A percentile compares a stretch with the other conserved stretches of the same genome.
These are phyloP conservation scores for Lithobates sylvaticus DNA, from an alignment of 2,797 vertebrate species.

Conservation along the genomic window DNA sequence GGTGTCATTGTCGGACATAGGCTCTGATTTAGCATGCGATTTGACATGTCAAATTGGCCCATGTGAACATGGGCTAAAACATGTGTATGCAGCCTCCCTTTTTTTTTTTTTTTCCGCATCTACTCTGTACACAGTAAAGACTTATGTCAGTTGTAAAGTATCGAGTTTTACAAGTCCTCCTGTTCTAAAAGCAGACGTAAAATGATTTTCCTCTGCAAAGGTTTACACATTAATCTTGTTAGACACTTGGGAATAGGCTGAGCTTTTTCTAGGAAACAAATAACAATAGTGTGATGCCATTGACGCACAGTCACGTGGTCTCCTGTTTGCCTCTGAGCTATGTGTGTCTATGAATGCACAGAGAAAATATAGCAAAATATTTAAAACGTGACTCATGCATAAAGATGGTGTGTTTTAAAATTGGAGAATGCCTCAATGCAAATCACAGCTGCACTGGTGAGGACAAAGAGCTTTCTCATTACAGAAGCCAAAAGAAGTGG, in stretches of 20 bases:
- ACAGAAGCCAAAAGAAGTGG: conserved; percentile 4
- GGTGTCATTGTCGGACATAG: no score
- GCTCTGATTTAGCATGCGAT: no score
- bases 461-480: conserved; percentile 37
- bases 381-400: conserved; percentile 29
- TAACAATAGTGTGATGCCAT: conserved; percentile 31
- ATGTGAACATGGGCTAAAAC: no score
- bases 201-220: conserved; percentile 20
- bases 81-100: no score
- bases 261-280: conserved; percentile 47
- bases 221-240: conserved; percentile 26
- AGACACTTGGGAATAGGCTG: conserved; percentile 19
- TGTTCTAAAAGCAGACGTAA: conserved; percentile 7
- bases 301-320: conserved; percentile 19
- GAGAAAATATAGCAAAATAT: conserved; percentile 42
- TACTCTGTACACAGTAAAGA: no score
- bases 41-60: no score
- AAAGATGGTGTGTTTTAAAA: conserved; percentile 42
- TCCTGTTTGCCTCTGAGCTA: conserved; percentile 14
- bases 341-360: conserved; percentile 10
- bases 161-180: background rate
- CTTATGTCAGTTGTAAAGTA: background rate
- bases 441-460: conserved; percentile 33
- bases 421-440: conserved; percentile 29
- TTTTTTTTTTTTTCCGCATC: no score